phyloP scores from a whole-genome alignment of 2,113 vertebrate species.

The Syngnathoides biaculeatus region DNA sequence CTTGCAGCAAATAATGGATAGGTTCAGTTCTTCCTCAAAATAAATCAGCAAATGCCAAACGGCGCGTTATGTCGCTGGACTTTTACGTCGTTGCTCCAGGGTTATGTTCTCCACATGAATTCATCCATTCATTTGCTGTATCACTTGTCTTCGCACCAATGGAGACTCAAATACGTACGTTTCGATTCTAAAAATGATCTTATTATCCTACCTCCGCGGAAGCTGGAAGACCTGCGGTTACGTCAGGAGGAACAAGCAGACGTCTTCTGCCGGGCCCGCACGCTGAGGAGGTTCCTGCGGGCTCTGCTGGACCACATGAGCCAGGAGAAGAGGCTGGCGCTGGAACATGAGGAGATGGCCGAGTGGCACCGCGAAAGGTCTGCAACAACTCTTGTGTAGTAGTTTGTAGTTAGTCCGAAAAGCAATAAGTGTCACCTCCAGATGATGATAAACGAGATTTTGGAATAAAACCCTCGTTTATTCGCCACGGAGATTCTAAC shows the following conservation, averaged over 20 bases:
- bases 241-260: constrained; percentile 62
- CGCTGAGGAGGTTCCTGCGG: constrained; percentile 73
- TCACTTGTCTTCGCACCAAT: too few species aligned
- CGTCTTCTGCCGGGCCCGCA: constrained; percentile 53
- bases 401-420: neutral
- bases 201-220: constrained; percentile 7
- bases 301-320: constrained; percentile 70
- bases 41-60: too few species aligned
- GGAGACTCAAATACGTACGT: neutral
- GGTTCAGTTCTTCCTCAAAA: too few species aligned
- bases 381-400: constrained; percentile 16
- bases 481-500: neutral
- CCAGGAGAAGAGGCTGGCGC: constrained; percentile 62
- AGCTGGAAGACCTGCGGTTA: constrained; percentile 64
- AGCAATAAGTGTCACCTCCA: neutral
- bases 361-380: constrained; percentile 79
- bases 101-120: too few species aligned
- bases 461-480: neutral
- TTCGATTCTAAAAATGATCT: neutral
- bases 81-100: too few species aligned
- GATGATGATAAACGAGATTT: constrained; percentile 4
- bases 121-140: too few species aligned
- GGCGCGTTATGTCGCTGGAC: too few species aligned
- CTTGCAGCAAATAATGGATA: too few species aligned
- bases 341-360: constrained; percentile 70